Evolutionary conservation across 1,140 invertebrate species (phyloP).

Genomic region (Ditylenchus dipsaci): DNA sequence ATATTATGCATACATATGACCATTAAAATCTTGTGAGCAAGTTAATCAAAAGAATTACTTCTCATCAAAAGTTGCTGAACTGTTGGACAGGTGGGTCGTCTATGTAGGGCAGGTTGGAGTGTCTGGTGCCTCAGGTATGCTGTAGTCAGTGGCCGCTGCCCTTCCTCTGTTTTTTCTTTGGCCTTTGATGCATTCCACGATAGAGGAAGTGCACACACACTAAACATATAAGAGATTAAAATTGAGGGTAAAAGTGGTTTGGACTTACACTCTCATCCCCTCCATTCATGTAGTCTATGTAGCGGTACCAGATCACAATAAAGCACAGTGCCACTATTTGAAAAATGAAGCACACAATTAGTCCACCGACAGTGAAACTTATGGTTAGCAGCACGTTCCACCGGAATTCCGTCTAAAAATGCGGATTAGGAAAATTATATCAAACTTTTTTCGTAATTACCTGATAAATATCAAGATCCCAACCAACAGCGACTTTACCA

Average conservation of each 20-base stretch:
- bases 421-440: no score
- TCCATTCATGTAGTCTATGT: conserved; percentile 55
- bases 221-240: conserved; percentile 17
- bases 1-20: no score
- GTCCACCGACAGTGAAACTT: conserved; percentile 32
- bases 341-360: conserved; percentile 48
- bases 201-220: conserved; percentile 40
- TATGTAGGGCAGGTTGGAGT: conserved; percentile 47
- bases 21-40: no score
- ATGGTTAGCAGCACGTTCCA: conserved; percentile 47
- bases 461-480: conserved; percentile 51
- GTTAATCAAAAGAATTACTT: no score
- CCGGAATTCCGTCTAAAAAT: conserved; percentile 36
- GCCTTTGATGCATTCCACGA: conserved; percentile 41
- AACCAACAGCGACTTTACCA: conserved; percentile 48
- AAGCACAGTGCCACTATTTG: conserved; percentile 37
- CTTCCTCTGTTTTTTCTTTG: background rate
- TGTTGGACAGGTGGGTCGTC: conserved; percentile 47
- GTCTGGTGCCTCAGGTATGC: conserved; percentile 48
- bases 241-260: conserved; percentile 6
- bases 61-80: conserved; percentile 47
- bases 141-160: conserved; percentile 36
- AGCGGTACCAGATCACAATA: conserved; percentile 52
- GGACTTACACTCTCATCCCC: conserved; percentile 41
- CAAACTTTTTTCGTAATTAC: conserved; percentile 38